Conservation (phyloP, 2,888 invertebrate species). For the Chrysodeixis includens region DNA sequence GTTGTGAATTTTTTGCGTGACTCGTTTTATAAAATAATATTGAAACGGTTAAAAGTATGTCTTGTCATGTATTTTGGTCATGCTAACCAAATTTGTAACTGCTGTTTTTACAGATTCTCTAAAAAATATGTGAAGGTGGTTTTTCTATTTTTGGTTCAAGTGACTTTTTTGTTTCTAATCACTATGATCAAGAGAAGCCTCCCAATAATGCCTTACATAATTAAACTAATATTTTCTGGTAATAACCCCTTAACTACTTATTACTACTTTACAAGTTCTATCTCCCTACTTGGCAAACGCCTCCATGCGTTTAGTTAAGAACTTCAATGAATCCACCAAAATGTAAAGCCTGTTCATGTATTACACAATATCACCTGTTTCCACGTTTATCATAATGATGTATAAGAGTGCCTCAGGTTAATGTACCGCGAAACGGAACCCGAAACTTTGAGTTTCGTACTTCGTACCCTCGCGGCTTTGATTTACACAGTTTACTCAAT, state of each 20-base stretch:
- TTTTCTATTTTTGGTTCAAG: no score
- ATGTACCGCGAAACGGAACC: slow-evolving; percentile 49
- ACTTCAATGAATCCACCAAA: neutral
- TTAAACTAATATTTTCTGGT: no score
- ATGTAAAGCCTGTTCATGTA: neutral
- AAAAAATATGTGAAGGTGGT: no score
- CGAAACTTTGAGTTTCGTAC: slow-evolving; percentile 38
- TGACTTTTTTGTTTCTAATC: no score
- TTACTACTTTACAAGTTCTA: no score
- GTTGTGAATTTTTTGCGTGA: neutral
- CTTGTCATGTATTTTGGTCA: neutral
- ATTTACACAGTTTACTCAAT: slow-evolving; percentile 51
- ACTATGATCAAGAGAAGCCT: no score
- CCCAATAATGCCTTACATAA: no score
- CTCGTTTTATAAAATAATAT: neutral
- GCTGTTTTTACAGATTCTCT: no score
- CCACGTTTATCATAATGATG: slow-evolving; percentile 22
- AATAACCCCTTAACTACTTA: no score
- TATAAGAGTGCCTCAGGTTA: slow-evolving; percentile 39
- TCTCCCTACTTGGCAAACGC: no score
- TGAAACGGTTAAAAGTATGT: neutral
- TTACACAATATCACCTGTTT: slow-evolving; percentile 13
- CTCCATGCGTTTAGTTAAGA: no score
- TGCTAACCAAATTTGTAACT: neutral
- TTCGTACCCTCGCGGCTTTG: slow-evolving; percentile 32